Conservation (phyloP, 2,113 vertebrate genomes). For the Gymnarchus niloticus region DNA sequence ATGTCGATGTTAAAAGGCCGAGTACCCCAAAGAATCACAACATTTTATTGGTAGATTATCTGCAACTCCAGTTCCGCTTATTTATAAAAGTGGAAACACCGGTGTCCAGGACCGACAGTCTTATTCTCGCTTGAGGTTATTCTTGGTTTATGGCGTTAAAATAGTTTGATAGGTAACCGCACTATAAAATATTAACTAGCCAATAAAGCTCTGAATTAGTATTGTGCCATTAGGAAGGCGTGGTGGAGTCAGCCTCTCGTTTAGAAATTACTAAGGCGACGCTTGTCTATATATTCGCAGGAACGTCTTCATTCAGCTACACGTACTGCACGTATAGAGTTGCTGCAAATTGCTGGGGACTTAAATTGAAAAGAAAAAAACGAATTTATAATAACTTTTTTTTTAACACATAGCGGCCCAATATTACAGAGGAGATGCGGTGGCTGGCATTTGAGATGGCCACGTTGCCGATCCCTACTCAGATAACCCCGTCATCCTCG, state of each 20-base stretch:
- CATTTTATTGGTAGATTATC: background rate
- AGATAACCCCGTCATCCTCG: constrained; percentile 42
- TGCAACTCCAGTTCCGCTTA: background rate
- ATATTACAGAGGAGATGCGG: background rate
- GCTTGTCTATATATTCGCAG: background rate
- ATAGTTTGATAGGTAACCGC: background rate
- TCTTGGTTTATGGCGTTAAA: background rate
- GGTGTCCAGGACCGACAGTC: background rate
- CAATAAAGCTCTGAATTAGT: background rate
- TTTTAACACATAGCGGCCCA: too few species aligned
- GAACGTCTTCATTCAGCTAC: background rate
- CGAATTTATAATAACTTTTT: too few species aligned
- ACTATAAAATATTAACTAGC: background rate
- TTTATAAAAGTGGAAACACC: background rate
- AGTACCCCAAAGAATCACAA: background rate
- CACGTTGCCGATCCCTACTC: constrained; percentile 45
- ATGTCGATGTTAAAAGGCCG: background rate
- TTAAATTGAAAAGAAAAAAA: background rate
- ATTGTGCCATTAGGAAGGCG: background rate
- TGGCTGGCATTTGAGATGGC: constrained; percentile 60
- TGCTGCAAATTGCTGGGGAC: background rate
- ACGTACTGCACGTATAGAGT: background rate
- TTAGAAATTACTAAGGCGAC: background rate
- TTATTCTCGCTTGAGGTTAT: background rate
- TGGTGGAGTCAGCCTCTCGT: background rate